Evolutionary conservation across 1,140 invertebrate genomes (phyloP), one percentile per base, ranked within the genome.

Genomic region (Drosophila repletoides): DNA sequence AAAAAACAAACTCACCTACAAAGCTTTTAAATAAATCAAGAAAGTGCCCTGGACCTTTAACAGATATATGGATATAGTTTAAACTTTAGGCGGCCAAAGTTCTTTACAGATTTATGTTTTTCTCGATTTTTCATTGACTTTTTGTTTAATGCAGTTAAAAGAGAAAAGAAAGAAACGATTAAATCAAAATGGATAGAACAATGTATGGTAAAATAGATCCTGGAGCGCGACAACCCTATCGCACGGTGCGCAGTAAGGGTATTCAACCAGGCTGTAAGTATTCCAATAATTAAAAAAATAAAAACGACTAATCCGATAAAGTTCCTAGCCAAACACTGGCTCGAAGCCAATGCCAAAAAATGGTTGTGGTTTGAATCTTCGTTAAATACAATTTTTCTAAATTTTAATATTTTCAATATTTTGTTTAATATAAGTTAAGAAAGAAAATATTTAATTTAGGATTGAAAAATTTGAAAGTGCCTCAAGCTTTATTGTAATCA

Each of bases 261-360:
- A 95, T 95, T 64, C 93, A 94, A 71, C 95, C 95, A 68, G 95
- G 95, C 92, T 96, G 95, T 96, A 92, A 96, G 95, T 95, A 83
- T 46, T 17, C 2, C n/a, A 12, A 6, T n/a, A n/a, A 40, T 28
- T 24, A 22, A n/a, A 59, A 28, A 10, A 3, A 63, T 9, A 28
- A 14, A 28, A n/a, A 2, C 12, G n/a, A 51, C 33, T 51, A 51
- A 60, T 5, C 33, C 38, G 5, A 43, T 3, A 26, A 14, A 7
- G 17, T 6, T 10, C 19, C 24, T n/a, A n/a, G n/a, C n/a, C n/a
- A n/a, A n/a, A n/a, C n/a, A n/a, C n/a, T n/a, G n/a, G n/a, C n/a
- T n/a, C n/a, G n/a, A n/a, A n/a, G n/a, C n/a, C n/a, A n/a, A n/a
- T n/a, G n/a, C n/a, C n/a, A n/a, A n/a, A n/a, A n/a, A n/a, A n/a